Percentiles rank a stretch among this genome's conserved stretches.
Conservation (phyloP, 2,888 invertebrate species). For the Tiphia femorata region DNA sequence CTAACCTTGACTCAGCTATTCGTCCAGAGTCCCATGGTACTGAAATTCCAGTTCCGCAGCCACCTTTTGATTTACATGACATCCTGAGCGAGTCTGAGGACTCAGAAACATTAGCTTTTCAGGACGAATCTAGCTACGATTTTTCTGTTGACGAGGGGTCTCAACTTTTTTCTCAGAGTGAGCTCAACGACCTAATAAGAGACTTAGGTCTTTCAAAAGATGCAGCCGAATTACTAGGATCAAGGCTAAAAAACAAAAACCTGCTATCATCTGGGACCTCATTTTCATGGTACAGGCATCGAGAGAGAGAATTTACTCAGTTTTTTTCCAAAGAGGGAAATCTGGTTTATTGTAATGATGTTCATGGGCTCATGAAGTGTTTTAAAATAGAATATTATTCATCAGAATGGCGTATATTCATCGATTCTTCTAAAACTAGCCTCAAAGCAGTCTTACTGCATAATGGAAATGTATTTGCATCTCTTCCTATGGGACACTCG, state of each 20-base stretch:
- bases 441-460: constrained; percentile 45
- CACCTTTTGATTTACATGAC: too few relatives aligned
- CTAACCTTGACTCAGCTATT: constrained; percentile 29
- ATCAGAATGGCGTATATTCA: constrained; percentile 45
- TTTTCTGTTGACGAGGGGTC: too few relatives aligned
- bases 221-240: constrained; percentile 28
- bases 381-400: constrained; percentile 19
- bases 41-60: constrained; percentile 25
- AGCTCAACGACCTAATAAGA: constrained; percentile 36
- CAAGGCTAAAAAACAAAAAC: constrained; percentile 32
- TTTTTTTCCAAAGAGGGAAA: constrained; percentile 14
- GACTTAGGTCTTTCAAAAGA: constrained; percentile 36
- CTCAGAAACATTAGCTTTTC: not conserved
- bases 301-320: constrained; percentile 6
- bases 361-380: constrained; percentile 11
- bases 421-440: constrained; percentile 43
- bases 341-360: constrained; percentile 19
- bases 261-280: constrained; percentile 11
- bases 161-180: too few relatives aligned
- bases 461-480: constrained; percentile 50
- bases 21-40: constrained; percentile 24
- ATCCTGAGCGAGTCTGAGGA: constrained; percentile 1
- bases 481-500: constrained; percentile 45
- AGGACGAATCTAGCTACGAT: not conserved
- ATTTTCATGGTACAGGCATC: constrained; percentile 6